Base-by-base conservation (phyloP, 2,888 invertebrate genomes). In the Erannis defoliaria region DNA sequence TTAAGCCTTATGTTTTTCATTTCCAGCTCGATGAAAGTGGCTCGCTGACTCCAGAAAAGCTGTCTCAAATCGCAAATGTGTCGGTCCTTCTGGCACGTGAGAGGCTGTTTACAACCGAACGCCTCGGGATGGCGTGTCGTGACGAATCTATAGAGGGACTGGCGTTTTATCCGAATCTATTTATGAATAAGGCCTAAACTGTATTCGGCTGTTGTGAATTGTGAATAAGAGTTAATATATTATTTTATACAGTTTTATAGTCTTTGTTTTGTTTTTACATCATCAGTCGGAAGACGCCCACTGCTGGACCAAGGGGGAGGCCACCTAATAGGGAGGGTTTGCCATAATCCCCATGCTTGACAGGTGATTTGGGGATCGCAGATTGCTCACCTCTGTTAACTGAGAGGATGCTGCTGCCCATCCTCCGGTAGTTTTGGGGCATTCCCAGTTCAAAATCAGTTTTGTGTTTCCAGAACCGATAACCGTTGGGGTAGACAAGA, bases 91-190 rank as follows among this genome's bases (percentile, higher is more conserved):
- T 99, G 61, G 98, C 99, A 0, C 97, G 97, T 71, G 99, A 99
- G 88, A 95, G 98, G 55, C 94, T 99, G 31, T 93, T 97, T 61
- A 96, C 97, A 3, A 96, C 98, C 0, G 99, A 99, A 88, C 95
- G 96, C 65, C 93, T 95, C 72, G 99, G 98, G 0, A 94, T 95
- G 76, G 95, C 98, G 2, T 99, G 99, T 81, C 94, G 99, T 58
- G 99, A 99, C 89, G 99, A 99, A 84, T 97, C 98, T 0, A 96
- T 99, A 58, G 98, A 99, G 91, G 99, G 99, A 8, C 91, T 99
- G 38, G 94, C 97, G 61, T 99, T 99, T 90, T 99, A 97, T 91
- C 97, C 98, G 0, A 99, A 99, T 93, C 88, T 95, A 61, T 97
- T 99, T 87, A 88, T 97, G 40, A 88, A 73, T 84, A 90, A 88